These are phyloP conservation scores for Drosophila tani DNA, from an alignment of 1,140 invertebrate species.

Conservation along the genomic window DNA sequence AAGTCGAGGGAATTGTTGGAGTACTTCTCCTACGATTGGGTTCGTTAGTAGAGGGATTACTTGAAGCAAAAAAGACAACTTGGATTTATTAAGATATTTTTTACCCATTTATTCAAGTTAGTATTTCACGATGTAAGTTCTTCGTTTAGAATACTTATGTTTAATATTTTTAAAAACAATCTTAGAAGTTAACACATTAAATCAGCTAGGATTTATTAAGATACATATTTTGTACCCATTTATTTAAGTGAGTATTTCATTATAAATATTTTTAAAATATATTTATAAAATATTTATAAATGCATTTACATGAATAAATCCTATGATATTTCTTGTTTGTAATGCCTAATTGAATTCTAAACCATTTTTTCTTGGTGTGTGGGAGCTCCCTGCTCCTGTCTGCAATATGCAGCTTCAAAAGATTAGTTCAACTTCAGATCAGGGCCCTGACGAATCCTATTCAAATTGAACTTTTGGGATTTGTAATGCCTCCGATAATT, in stretches of 20 bases:
- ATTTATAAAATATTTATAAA: too few species aligned
- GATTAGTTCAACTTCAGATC: neutral
- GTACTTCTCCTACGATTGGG: constrained; percentile 18
- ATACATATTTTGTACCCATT: too few species aligned
- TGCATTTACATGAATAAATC: too few species aligned
- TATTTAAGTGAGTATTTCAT: too few species aligned
- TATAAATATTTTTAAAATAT: too few species aligned
- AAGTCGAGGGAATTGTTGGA: constrained; percentile 34
- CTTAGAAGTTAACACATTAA: too few species aligned
- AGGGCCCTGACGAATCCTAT: constrained; percentile 56
- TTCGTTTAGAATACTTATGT: neutral
- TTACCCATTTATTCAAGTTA: neutral
- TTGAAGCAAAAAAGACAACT: neutral
- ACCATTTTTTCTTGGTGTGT: neutral
- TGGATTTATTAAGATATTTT: neutral
- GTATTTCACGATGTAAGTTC: neutral
- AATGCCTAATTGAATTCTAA: neutral
- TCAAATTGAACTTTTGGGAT: constrained; percentile 26
- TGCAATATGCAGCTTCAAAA: constrained; percentile 2
- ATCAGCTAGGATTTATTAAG: too few species aligned
- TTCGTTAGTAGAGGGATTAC: constrained; percentile 59
- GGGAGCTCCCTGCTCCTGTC: neutral
- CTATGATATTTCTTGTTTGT: too few species aligned
- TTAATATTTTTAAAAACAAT: neutral
- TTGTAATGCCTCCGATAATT: constrained; percentile 1